These are phyloP conservation scores for Distichodus sexfasciatus DNA, from an alignment of 2,797 vertebrate species.

Conservation along the genomic window DNA sequence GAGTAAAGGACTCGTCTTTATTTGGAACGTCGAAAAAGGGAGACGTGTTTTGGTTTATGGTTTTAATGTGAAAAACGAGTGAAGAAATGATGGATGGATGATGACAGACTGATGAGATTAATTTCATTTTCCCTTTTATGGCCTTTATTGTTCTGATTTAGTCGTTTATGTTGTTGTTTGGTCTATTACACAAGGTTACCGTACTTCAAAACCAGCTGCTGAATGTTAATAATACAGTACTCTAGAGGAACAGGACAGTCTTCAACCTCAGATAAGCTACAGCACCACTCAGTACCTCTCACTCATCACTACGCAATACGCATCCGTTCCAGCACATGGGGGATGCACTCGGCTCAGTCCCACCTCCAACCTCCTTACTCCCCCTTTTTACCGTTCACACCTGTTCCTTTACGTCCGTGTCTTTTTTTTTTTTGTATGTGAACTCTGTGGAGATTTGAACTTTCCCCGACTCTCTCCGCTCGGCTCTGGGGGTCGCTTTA, in stretches of 20 bases:
- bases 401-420: slow-evolving; percentile 30
- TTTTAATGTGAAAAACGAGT: no score
- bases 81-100: no score
- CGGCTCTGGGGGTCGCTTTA: slow-evolving; percentile 11
- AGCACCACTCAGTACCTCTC: slow-evolving; percentile 77
- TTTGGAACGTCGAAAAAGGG: no score
- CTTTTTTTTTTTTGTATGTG: slow-evolving; percentile 13
- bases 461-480: slow-evolving; percentile 18
- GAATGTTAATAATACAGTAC: slow-evolving; percentile 51
- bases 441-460: slow-evolving; percentile 6
- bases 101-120: slow-evolving; percentile 27
- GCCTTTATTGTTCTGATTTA: slow-evolving; percentile 15
- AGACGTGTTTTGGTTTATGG: no score
- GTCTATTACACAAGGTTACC: no score
- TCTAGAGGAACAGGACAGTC: slow-evolving; percentile 48
- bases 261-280: slow-evolving; percentile 79
- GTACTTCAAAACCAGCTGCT: slow-evolving; percentile 56
- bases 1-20: no score
- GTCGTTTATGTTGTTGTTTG: no score
- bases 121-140: slow-evolving; percentile 20
- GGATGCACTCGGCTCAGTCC: slow-evolving; percentile 52
- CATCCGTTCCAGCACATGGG: slow-evolving; percentile 58
- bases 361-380: slow-evolving; percentile 39
- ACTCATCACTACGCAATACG: slow-evolving; percentile 77
- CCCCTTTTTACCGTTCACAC: slow-evolving; percentile 6